Base-by-base conservation (phyloP, 2,113 vertebrate species). In the Microcebus tavaratra region DNA sequence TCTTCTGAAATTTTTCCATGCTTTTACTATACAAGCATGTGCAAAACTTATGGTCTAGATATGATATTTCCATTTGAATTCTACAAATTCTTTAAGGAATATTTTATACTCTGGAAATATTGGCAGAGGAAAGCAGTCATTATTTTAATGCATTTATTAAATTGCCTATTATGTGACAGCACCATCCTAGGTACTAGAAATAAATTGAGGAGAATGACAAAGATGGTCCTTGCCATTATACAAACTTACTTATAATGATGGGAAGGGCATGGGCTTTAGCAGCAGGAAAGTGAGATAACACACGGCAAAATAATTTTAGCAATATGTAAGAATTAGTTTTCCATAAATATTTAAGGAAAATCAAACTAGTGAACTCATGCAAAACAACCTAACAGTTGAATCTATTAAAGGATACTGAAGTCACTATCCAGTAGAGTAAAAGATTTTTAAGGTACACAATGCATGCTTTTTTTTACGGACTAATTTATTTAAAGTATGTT, bases 401-500 rank as follows among this genome's bases (percentile, higher is more conserved):
- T 45, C 63, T 68, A 39, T 50, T 76, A 50, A 59, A 59, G 5
- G 39, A 55, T 86, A 39, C 0, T 17, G 14, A 70, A 65, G 8
- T 27, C 9, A 67, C 39, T 45, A 17, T 76, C 31, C 11, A 67
- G 53, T 27, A 0, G 23, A 87, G 7, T 23, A 78, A 65, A 59
- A 79, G 15, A 75, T n/a, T 68, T 82, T 85, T 9, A 92, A 92
- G 42, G 42, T 34, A 59, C 42, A 53, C 81, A 73, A 76, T 55
- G 65, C 17, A 81, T 21, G 23, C 15, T 39, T 79, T 48, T 48
- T 17, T 27, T n/a, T 11, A 8, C 17, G 13, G 12, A 85, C 31
- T 70, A 34, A 81, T 79, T 93, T n/a, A 82, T 53, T 61, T 82
- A 91, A 94, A 96, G 67, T 65, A 95, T 8, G 3, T 67, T 94